Percentiles rank a stretch among this genome's conserved stretches.
These are phyloP conservation scores for Paraplagusia blochii DNA, from an alignment of 2,113 vertebrate species.

Conservation along the genomic window DNA sequence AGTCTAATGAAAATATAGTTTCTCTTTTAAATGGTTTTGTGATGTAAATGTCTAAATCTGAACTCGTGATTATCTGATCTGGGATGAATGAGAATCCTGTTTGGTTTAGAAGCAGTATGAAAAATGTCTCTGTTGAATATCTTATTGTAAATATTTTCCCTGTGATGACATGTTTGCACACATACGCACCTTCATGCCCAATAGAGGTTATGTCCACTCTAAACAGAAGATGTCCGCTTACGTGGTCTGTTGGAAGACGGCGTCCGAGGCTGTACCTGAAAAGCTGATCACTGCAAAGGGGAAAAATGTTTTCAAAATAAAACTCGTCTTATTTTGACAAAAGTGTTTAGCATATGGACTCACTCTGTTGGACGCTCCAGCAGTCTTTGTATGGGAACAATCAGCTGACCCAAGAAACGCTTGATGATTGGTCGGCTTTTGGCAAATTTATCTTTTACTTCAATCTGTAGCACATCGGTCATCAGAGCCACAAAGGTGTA, in stretches of 20 bases:
- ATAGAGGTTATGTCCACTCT: slow-evolving; percentile 90
- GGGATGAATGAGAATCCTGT: too few species aligned
- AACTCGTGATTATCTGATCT: too few species aligned
- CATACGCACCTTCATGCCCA: slow-evolving; percentile 83
- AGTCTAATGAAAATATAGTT: too few species aligned
- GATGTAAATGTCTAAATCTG: too few species aligned
- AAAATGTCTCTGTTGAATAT: too few species aligned
- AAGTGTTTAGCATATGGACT: slow-evolving; percentile 38
- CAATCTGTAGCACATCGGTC: slow-evolving; percentile 93
- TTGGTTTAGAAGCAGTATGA: too few species aligned
- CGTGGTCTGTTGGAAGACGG: slow-evolving; percentile 93
- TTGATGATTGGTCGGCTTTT: slow-evolving; percentile 98
- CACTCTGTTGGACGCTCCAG: slow-evolving; percentile 91
- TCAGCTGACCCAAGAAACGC: slow-evolving; percentile 94
- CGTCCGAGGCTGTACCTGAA: slow-evolving; percentile 90
- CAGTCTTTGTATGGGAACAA: slow-evolving; percentile 90
- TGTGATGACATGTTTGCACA: not conserved
- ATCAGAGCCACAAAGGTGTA: slow-evolving; percentile 95
- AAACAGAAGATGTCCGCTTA: slow-evolving; percentile 93
- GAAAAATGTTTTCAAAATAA: too few species aligned
- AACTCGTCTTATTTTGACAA: too few species aligned
- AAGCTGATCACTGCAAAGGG: slow-evolving; percentile 86
- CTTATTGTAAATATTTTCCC: too few species aligned
- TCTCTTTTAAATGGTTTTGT: too few species aligned
- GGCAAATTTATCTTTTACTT: slow-evolving; percentile 98